Evolutionary conservation across 2,888 invertebrate species (phyloP), one percentile per base, ranked within the genome.

Genomic region (Acanthosoma haemorrhoidale): DNA sequence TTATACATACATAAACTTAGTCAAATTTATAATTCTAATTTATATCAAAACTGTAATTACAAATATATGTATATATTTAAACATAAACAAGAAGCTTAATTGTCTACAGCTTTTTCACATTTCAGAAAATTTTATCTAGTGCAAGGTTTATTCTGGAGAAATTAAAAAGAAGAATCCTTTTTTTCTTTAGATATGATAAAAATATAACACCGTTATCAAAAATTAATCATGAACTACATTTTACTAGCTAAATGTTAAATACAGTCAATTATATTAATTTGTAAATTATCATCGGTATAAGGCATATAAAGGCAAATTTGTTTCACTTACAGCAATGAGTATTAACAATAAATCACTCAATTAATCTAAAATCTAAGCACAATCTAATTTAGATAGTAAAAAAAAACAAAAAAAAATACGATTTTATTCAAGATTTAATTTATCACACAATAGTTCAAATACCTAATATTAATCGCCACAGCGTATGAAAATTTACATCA

Each of bases 261-360:
- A 8, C 36, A 60, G 15, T 39, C 18, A 63, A 63, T 13, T 25
- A 25, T 67, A 15, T 4, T 21, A 16, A 25, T 32, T 51, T 34
- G 25, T 51, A 39, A 63, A 39, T 15, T 34, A 67, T 21, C 43
- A 34, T 16, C 34, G 25, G 4, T 57, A 31, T 68, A 68, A 68
- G 68, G 68, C 68, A 68, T 38, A 36, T 58, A 68, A 68, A 68
- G 68, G 68, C 68, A 68, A 68, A 59, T 68, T 58, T 15, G 68
- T 68, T 68, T 59, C 68, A 59, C 68, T 68, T 68, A 68, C 32
- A 51, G 66, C 36, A 18, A 34, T 21, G 57, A 51, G 51, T 57
- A 67, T 36, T 38, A 59, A 68, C 39, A 25, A 59, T 58, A 58
- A 59, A 57, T 68, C 51, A 34, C 29, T 64, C 15, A 31, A 29